Base-by-base conservation (phyloP, 2,888 invertebrate species). In the Drosophila yooni region DNA sequence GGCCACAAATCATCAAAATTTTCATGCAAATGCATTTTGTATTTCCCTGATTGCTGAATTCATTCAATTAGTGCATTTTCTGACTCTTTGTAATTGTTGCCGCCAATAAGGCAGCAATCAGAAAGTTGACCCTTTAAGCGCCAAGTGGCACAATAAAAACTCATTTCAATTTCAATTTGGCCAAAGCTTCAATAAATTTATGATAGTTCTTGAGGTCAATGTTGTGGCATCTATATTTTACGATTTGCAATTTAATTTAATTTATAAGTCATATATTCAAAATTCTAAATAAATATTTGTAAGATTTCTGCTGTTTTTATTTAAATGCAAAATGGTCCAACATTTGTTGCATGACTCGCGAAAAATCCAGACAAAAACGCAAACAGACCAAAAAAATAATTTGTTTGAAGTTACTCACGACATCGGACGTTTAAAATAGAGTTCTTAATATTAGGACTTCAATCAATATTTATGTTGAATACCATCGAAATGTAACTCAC, bases 1-100 rank as follows among this genome's bases (percentile, higher is more conserved):
- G 74, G 72, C 84, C 88, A 87, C 89, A 83, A 89, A 76, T 83
- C 76, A 74, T 46, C 69, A 21, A 18, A 36, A 56, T 38, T 11
- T 68, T 73, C 74, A 63, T 73, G 71, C 15, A 67, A 83, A 82
- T 76, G 67, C 61, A 76, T 64, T 76, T 78, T 72, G 73, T n/a
- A 40, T 63, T 52, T 40, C 48, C 33, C 46, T 56, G 34, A 63
- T 58, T 56, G 48, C 36, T 51, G 54, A 59, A 29, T 46, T 54
- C 33, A 33, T 51, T 64, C n/a, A 40, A 27, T 62, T 38, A 48
- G 43, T 51, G 38, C 27, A 27, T 18, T 34, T 13, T 48, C 29
- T 11, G 25, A 33, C 38, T 63, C 33, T n/a, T 21, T 33, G 18
- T 36, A 48, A 38, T 48, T 40, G 7, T 46, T 11, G 15, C 38